Base-by-base conservation (phyloP, 2,888 invertebrate genomes). In the Alcis repandata region DNA sequence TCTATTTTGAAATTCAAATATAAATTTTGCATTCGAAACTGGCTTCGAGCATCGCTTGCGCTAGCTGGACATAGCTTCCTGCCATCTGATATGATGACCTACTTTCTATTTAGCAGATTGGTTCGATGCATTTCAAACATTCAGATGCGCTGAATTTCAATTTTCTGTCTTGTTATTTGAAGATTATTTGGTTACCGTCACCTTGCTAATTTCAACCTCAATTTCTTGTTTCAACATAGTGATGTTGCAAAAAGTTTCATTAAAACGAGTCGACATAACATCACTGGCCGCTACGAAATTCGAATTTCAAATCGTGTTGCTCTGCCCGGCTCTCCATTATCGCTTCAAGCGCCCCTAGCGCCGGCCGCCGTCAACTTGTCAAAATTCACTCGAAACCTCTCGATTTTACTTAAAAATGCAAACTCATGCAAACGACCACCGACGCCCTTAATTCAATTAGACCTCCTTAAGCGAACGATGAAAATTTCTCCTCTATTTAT, bases 1-100 rank as follows among this genome's bases (percentile, higher is more conserved):
- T 78, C 81, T 89, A 86, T 90, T 92, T 92, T 92, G 90, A 91
- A 92, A 82, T 92, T 92, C 91, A 91, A 92, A 92, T 92, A 86
- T 85, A 79, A 88, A 83, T 89, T 92, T 90, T 90, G 89, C 89
- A 92, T 92, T 91, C 78, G 86, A 80, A 90, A 90, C 91, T 87
- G 84, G 85, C 86, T 83, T 78, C 75, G 76, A 85, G 83, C 83
- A 80, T 78, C 78, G 77, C 79, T 76, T 71, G 71, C 74, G 78
- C 74, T 83, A 69, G 74, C 75, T 79, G 86, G 85, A 86, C 86
- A 83, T 77, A 77, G 75, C 74, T 80, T 70, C 70, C 70, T 68
- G 76, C 77, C 77, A 77, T 84, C 83, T 78, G 77, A 75, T 77
- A 77, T 82, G 68, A 67, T 59, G 72, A 63, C 63, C 57, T 63